Base-by-base conservation (phyloP, 2,888 invertebrate genomes). In the Ectemnius continuus region DNA sequence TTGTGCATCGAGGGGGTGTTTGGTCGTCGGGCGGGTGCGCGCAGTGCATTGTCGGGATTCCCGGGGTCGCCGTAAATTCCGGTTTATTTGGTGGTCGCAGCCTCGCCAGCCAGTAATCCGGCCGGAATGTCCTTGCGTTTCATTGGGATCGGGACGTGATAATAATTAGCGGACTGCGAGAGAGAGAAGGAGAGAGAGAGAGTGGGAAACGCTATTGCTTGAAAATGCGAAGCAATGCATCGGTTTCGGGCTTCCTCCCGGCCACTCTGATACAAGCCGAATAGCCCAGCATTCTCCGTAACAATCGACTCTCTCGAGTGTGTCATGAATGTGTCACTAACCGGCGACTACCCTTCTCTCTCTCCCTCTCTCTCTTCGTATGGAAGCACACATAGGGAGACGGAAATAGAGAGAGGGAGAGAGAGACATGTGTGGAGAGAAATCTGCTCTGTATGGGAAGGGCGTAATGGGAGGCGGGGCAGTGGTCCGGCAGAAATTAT, bases 401-500 rank as follows among this genome's bases (percentile, higher is more conserved):
- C 2, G 3, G 2, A 23, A 3, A 23, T 1, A 23, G 23, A 23
- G 3, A 3, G 23, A 23, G 23, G 3, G 23, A 23, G 23, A 23
- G n/a, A n/a, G n/a, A n/a, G n/a, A n/a, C 20, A 20, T 20, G 20
- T 20, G 20, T 20, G 2, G 20, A 20, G 20, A 23, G 2, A 23
- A 23, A 23, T 23, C 23, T 23, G 23, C 3, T 23, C 23, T 3
- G 23, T 23, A 23, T 23, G 23, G 36, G 36, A 11, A 36, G 36
- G 4, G 52, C 1, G 57, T 48, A 61, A 23, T 68, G 78, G 70
- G 63, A 68, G 67, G 66, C 67, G 73, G 75, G 70, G 69, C 73
- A 75, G 69, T 76, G 78, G 78, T 72, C 80, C 67, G 77, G 69
- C 16, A 80, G 83, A 83, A 83, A 83, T 83, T 83, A 83, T 83